These are phyloP conservation scores for Nothocercus nigrocapillus DNA, from an alignment of 2,113 vertebrate species.

Conservation along the genomic window DNA sequence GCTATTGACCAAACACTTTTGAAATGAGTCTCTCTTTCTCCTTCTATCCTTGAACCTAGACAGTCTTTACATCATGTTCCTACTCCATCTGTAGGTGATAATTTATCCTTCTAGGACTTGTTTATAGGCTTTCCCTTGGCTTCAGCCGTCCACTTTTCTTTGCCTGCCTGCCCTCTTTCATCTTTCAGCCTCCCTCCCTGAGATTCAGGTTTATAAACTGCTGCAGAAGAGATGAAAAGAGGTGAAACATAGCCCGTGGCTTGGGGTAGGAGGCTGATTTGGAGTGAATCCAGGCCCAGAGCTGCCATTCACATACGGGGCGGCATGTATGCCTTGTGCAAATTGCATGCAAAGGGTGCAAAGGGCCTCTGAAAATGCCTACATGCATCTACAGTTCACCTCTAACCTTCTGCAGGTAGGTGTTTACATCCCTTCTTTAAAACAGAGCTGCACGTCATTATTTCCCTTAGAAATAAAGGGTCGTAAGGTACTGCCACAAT, in stretches of 20 bases:
- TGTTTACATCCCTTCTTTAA: background rate
- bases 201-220: background rate
- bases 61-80: background rate
- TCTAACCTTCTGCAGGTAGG: background rate
- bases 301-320: background rate
- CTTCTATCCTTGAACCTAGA: background rate
- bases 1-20: background rate
- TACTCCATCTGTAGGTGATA: background rate
- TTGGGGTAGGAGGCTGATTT: background rate
- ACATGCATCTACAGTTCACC: no score
- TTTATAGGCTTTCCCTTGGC: background rate
- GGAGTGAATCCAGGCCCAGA: background rate
- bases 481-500: background rate
- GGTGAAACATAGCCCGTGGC: background rate
- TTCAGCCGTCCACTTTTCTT: background rate
- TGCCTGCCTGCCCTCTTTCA: background rate
- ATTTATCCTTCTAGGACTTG: background rate
- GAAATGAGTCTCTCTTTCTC: background rate
- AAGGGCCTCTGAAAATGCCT: background rate
- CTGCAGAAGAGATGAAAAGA: background rate
- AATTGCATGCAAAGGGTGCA: background rate
- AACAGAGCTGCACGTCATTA: background rate
- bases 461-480: background rate
- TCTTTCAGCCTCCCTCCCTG: background rate
- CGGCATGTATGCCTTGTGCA: background rate